Evolutionary conservation across 1,140 invertebrate genomes (phyloP).

Genomic region (Drosophila eugracilis): DNA sequence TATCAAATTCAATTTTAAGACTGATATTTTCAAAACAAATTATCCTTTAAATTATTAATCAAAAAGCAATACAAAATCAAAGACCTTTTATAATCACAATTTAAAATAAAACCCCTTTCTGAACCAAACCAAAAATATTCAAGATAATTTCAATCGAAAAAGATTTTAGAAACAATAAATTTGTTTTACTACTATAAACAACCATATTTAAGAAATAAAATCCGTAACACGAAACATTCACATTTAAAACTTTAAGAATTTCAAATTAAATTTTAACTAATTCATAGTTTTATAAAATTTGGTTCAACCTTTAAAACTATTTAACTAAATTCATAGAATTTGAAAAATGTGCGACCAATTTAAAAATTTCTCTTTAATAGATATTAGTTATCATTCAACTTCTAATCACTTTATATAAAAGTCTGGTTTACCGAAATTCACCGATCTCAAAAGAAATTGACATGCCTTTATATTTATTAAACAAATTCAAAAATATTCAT

Average conservation of each 20-base stretch:
- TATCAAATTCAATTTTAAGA: not conserved
- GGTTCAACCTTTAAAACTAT: not conserved
- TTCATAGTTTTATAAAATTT: not conserved
- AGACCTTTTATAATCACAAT: not conserved
- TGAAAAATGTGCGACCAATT: not conserved
- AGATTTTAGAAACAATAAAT: not conserved
- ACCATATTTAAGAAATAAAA: no score
- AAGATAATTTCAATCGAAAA: no score
- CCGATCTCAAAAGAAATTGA: not conserved
- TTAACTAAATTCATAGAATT: not conserved
- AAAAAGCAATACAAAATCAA: not conserved
- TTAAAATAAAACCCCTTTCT: not conserved
- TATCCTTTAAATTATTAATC: not conserved
- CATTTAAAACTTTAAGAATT: not conserved
- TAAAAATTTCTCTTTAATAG: no score
- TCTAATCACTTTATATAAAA: not conserved
- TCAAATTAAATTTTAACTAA: not conserved
- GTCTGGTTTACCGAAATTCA: not conserved
- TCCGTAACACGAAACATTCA: not conserved
- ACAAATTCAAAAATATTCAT: not conserved
- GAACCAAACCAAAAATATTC: not conserved
- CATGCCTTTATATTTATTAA: not conserved
- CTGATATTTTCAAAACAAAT: not conserved
- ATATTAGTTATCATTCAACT: no score
- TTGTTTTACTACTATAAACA: not conserved